phyloP scores from a whole-genome alignment of 1,140 invertebrate genomes.

The Pteromalus puparum region DNA sequence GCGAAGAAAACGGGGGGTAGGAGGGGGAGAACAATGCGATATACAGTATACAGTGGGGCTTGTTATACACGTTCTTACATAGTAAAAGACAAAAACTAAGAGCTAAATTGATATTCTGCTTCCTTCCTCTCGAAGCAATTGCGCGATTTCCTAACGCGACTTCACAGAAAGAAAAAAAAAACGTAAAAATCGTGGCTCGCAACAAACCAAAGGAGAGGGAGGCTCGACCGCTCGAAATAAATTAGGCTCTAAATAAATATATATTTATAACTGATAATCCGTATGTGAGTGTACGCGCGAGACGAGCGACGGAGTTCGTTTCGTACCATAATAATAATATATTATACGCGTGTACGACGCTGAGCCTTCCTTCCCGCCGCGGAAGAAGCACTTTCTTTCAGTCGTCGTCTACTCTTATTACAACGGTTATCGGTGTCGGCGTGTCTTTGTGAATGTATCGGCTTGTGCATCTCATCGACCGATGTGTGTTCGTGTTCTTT shows the following conservation, averaged over 20 bases:
- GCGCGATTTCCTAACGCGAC: not conserved
- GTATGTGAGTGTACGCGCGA: not conserved
- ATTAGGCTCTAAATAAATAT: conserved; percentile 61
- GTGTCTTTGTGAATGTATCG: not conserved
- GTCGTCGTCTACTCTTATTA: not conserved
- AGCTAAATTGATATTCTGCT: not conserved
- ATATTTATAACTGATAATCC: not conserved
- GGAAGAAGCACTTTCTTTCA: not conserved
- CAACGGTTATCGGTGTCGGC: not conserved
- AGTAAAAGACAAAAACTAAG: conserved; percentile 17
- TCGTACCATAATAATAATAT: not conserved
- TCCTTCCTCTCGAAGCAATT: not conserved
- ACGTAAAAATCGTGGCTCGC: not conserved
- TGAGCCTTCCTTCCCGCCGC: not conserved
- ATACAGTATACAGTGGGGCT: not conserved
- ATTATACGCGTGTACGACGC: not conserved
- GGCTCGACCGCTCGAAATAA: conserved; percentile 51
- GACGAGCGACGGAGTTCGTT: not conserved
- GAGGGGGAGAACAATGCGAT: conserved; percentile 24
- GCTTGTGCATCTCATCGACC: conserved; percentile 6
- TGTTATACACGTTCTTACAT: conserved; percentile 24
- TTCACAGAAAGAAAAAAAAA: conserved; percentile 13
- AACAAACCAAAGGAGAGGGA: not conserved
- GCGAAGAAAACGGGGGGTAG: not conserved
- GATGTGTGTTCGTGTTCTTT: not conserved